phyloP scores from a whole-genome alignment of 2,888 invertebrate species.

The Rhagophthalmus giganteus region DNA sequence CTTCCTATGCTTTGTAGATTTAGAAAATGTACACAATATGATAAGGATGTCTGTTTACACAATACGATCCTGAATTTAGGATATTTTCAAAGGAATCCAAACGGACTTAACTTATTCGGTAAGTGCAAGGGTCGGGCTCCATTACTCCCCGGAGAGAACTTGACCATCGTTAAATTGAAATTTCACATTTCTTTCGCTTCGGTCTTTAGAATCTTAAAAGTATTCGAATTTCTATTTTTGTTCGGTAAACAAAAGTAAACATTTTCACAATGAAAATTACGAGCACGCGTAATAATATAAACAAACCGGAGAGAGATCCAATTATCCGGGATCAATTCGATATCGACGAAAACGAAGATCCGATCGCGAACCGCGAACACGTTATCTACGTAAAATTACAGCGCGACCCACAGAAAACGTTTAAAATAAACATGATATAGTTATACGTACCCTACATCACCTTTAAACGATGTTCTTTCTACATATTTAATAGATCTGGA shows the following conservation, averaged over 20 bases:
- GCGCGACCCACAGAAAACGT: neutral
- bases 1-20: neutral
- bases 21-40: neutral
- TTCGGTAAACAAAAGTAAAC: no score
- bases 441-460: neutral
- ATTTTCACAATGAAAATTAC: constrained; percentile 10
- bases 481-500: constrained; percentile 20
- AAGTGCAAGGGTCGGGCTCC: constrained; percentile 32
- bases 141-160: constrained; percentile 31
- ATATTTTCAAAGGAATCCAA: constrained; percentile 13
- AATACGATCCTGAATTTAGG: neutral
- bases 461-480: constrained; percentile 9
- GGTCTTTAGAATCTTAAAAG: constrained; percentile 1
- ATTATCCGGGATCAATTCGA: constrained; percentile 21
- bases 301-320: constrained; percentile 15
- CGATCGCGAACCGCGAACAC: no score
- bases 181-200: constrained; percentile 19
- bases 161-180: constrained; percentile 35
- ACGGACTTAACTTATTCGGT: constrained; percentile 30
- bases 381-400: neutral
- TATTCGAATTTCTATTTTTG: no score
- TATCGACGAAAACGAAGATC: constrained; percentile 18
- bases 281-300: constrained; percentile 11
- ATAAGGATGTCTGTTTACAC: neutral
- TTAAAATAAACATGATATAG: neutral